phyloP scores from a whole-genome alignment of 1,140 invertebrate species.

The Atta colombica region DNA sequence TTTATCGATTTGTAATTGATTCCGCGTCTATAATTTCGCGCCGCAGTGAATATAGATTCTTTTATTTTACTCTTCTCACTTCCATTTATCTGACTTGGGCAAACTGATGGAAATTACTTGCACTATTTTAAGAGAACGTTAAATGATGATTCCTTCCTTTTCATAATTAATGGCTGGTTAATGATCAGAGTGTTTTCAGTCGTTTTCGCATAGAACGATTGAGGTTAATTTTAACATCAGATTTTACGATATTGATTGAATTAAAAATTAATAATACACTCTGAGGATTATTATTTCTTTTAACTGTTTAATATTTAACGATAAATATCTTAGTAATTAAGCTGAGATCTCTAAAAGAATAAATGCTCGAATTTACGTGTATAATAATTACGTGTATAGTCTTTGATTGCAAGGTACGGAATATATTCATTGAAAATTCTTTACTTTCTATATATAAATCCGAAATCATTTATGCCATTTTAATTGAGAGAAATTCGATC shows the following conservation, averaged over 20 bases:
- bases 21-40: not conserved
- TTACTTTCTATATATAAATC: not conserved
- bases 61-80: not conserved
- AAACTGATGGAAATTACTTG: constrained; percentile 26
- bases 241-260: not conserved
- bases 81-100: not conserved
- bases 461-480: not conserved
- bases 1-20: constrained; percentile 39
- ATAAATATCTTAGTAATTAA: not conserved
- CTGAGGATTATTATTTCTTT: not conserved
- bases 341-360: not conserved
- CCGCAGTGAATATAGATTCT: not conserved
- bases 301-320: not conserved
- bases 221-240: not conserved
- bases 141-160: not conserved
- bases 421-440: not conserved
- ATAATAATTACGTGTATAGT: not conserved
- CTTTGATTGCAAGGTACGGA: not conserved
- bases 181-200: not conserved
- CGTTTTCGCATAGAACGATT: not conserved
- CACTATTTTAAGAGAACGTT: not conserved
- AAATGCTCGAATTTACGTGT: not conserved
- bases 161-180: not conserved
- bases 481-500: not conserved
- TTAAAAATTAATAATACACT: not conserved